Percentiles rank a stretch among this genome's conserved stretches.
These are phyloP conservation scores for Netelia fuscicornis DNA, from an alignment of 2,888 invertebrate species.

Conservation along the genomic window DNA sequence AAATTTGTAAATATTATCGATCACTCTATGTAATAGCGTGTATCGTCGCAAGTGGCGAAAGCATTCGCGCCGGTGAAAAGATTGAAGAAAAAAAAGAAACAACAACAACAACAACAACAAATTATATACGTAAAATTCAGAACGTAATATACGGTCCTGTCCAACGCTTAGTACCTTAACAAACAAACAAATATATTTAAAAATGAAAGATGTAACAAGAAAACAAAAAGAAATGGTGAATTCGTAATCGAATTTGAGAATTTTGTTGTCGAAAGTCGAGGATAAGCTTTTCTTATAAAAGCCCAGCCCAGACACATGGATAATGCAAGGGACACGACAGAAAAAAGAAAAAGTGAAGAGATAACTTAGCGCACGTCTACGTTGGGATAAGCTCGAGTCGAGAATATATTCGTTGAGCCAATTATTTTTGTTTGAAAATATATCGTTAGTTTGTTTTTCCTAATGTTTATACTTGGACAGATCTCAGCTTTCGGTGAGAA, in stretches of 20 bases:
- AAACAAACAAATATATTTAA: slow-evolving; percentile 3
- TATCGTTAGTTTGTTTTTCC: not conserved
- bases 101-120: slow-evolving; percentile 13
- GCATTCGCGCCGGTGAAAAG: slow-evolving; percentile 22
- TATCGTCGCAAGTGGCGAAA: slow-evolving; percentile 17
- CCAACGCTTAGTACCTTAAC: slow-evolving; percentile 46
- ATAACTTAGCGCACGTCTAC: not conserved
- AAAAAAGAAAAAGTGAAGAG: not conserved
- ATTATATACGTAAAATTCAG: slow-evolving; percentile 58
- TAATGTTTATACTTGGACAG: not conserved
- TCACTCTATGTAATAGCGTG: slow-evolving; percentile 38
- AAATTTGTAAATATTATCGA: not conserved
- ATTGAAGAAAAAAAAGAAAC: not conserved
- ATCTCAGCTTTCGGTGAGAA: slow-evolving; percentile 42
- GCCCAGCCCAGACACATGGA: not conserved
- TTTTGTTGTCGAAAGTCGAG: not conserved
- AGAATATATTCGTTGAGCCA: slow-evolving; percentile 1
- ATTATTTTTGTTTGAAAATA: slow-evolving; percentile 11
- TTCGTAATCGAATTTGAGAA: not conserved
- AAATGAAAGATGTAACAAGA: not conserved
- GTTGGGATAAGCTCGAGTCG: not conserved
- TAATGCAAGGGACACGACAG: not conserved
- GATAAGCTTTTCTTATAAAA: not conserved
- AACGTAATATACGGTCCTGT: slow-evolving; percentile 39
- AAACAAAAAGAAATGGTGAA: too few species aligned